Evolutionary conservation across 2,113 vertebrate species (phyloP).

Genomic region (Gallinago media): DNA sequence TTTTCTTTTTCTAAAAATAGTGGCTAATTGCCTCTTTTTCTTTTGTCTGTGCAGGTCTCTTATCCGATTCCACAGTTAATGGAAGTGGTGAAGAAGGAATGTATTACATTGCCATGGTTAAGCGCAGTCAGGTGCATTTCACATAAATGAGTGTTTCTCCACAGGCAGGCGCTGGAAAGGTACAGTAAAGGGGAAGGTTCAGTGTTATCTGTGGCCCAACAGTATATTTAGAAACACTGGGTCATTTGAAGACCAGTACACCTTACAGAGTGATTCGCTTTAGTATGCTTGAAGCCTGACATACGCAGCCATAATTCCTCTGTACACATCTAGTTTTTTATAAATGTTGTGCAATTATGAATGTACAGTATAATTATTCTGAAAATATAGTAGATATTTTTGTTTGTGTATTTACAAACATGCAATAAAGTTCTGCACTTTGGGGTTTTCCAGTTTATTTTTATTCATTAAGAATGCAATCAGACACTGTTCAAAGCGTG

Average conservation of each 20-base stretch:
- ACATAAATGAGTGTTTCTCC: slow-evolving; percentile 6
- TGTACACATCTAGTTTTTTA: background rate
- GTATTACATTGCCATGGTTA: slow-evolving; percentile 75
- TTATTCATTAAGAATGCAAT: background rate
- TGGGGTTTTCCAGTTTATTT: background rate
- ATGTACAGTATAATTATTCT: background rate
- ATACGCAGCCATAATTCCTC: background rate
- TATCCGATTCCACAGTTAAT: slow-evolving; percentile 76
- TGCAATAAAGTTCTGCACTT: slow-evolving; percentile 17
- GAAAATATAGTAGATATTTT: background rate
- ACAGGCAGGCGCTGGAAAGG: slow-evolving; percentile 18
- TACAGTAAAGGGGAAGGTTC: background rate
- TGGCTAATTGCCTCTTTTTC: background rate
- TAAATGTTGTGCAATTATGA: background rate
- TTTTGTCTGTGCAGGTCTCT: slow-evolving; percentile 73
- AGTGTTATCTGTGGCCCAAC: background rate
- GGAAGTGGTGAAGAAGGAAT: slow-evolving; percentile 76
- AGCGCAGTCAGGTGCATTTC: slow-evolving; percentile 81
- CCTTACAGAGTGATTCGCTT: background rate
- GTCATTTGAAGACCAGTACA: background rate
- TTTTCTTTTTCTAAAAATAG: background rate
- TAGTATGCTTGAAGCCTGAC: background rate
- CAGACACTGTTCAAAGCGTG: background rate
- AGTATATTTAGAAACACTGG: background rate
- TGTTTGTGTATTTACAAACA: background rate